Evolutionary conservation across 2,113 vertebrate species (phyloP).

Genomic region (Mobula hypostoma): DNA sequence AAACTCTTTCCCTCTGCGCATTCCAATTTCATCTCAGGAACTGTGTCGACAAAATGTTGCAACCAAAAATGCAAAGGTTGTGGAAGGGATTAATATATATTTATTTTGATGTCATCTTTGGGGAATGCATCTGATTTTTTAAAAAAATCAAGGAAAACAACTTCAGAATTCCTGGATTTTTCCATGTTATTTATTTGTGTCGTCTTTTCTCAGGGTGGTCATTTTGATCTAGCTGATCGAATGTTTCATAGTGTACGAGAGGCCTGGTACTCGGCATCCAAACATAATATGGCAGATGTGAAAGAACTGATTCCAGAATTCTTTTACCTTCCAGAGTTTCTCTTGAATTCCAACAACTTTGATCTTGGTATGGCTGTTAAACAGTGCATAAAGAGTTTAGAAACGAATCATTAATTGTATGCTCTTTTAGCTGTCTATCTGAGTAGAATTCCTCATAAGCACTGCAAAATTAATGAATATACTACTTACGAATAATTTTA

Average conservation of each 20-base stretch:
- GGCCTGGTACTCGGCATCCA: constrained; percentile 91
- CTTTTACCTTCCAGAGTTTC: constrained; percentile 92
- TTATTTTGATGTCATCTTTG: not conserved
- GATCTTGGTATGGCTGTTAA: constrained; percentile 70
- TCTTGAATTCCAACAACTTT: constrained; percentile 97
- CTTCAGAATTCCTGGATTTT: not conserved
- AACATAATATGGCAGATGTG: constrained; percentile 98
- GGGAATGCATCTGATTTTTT: not conserved
- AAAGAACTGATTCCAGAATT: constrained; percentile 98
- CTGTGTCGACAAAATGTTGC: too few species aligned
- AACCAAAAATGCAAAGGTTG: too few species aligned
- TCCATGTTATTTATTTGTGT: not conserved
- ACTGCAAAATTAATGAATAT: not conserved
- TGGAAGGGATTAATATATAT: not conserved
- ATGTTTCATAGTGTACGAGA: constrained; percentile 98
- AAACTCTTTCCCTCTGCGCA: too few species aligned
- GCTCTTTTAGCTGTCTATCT: too few species aligned
- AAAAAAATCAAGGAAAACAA: not conserved
- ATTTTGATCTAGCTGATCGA: constrained; percentile 93
- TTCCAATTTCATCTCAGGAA: too few species aligned
- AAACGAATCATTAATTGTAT: not conserved
- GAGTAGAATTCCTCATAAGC: not conserved
- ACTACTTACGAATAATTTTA: not conserved
- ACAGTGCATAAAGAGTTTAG: not conserved
- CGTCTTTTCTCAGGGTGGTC: constrained; percentile 70